Base-by-base conservation (phyloP, 2,888 invertebrate species). In the Aphrophora alni region DNA sequence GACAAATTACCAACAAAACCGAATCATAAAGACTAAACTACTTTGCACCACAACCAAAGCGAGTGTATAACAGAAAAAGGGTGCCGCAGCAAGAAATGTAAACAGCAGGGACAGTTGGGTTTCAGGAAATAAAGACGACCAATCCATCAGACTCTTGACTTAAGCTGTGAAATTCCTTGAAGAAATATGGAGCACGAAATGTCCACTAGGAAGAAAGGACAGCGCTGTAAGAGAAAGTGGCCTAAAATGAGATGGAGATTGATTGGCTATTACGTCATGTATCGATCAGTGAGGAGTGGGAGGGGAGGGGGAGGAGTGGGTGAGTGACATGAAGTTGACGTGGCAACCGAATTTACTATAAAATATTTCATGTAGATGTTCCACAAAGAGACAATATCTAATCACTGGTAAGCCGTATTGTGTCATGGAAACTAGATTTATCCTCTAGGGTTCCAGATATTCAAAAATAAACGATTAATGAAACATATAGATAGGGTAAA, bases 141-240 rank as follows among this genome's bases (percentile, higher is more conserved):
- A 21, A 59, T 59, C 59, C n/a, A 59, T 59, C 59, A 59, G 59
- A n/a, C 59, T 59, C 21, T 59, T 59, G 59, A 59, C 59, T 59
- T 59, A 59, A 59, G 59, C 59, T 59, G 59, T 59, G 59, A 59
- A 59, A 59, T 59, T 59, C 59, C 59, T 59, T 5, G 59, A 59
- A 59, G 59, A 59, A 59, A 59, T 59, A 59, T 59, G 59, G 59
- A n/a, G 59, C 14, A 21, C 21, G 59, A 59, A 21, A 59, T 59
- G 59, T 59, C 59, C 59, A 59, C 12, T 10, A 14, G 33, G 33
- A 33, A n/a, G n/a, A n/a, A n/a, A n/a, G n/a, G n/a, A n/a, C n/a
- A n/a, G n/a, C n/a, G n/a, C n/a, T n/a, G n/a, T n/a, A n/a, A n/a
- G n/a, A n/a, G n/a, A n/a, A n/a, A n/a, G n/a, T n/a, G n/a, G n/a